These are phyloP conservation scores for Haliclystus octoradiatus DNA, from an alignment of 30 jellyfish, hydroid and myxozoan species.

Conservation along the genomic window DNA sequence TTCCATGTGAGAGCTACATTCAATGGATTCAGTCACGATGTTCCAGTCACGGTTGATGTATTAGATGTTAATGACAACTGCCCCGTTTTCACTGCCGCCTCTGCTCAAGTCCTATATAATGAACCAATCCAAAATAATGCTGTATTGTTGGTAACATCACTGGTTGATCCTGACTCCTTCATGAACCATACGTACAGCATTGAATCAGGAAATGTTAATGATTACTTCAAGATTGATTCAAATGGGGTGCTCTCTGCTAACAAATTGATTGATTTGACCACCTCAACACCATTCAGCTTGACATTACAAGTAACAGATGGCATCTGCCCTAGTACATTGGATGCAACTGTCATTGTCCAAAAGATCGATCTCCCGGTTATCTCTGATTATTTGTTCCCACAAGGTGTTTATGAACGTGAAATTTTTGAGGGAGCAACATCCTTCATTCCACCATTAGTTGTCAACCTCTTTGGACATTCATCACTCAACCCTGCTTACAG, in stretches of 20 bases:
- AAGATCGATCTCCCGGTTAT: slow-evolving; percentile 36
- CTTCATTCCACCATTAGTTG: slow-evolving; percentile 15
- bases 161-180: slow-evolving; percentile 48
- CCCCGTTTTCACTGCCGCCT: slow-evolving; percentile 8
- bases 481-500: background rate
- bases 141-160: background rate
- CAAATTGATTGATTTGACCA: slow-evolving; percentile 15
- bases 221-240: slow-evolving; percentile 45
- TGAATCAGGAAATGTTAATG: slow-evolving; percentile 41
- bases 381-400: background rate
- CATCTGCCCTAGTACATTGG: slow-evolving; percentile 10
- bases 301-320: slow-evolving; percentile 50
- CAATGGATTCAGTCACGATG: slow-evolving; percentile 13
- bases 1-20: slow-evolving; percentile 47
- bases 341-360: slow-evolving; percentile 17
- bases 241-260: slow-evolving; percentile 54
- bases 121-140: background rate
- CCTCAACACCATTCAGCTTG: slow-evolving; percentile 13
- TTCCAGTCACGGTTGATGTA: slow-evolving; percentile 52
- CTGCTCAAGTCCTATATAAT: background rate
- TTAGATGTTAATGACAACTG: slow-evolving; percentile 53
- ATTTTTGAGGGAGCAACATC: slow-evolving; percentile 39
- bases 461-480: slow-evolving; percentile 1
- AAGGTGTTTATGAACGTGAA: background rate
- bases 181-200: slow-evolving; percentile 42